phyloP scores from a whole-genome alignment of 2,797 vertebrate genomes.

The Silurus lanzhouensis region DNA sequence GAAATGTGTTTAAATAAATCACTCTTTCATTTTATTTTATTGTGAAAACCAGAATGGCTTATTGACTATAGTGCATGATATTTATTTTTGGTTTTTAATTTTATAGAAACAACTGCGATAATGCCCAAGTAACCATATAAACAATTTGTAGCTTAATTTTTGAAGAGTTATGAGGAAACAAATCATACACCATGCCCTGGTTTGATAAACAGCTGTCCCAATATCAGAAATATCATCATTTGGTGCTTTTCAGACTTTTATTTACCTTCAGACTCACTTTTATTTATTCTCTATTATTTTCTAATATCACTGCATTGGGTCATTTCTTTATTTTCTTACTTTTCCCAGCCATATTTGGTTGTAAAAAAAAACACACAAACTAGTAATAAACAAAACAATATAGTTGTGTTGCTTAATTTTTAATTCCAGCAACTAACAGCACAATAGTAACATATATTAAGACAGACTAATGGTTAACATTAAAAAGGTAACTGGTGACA shows the following conservation, averaged over 20 bases:
- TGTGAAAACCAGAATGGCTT: not conserved
- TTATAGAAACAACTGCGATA: no score
- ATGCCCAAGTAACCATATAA: not conserved
- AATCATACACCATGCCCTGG: not conserved
- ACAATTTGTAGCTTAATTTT: not conserved
- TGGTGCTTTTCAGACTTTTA: not conserved
- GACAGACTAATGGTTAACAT: no score
- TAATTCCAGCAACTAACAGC: not conserved
- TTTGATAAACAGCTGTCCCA: not conserved
- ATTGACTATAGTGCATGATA: not conserved
- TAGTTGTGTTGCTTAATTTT: not conserved
- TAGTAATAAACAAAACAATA: not conserved
- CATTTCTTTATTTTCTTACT: not conserved
- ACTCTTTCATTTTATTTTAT: not conserved
- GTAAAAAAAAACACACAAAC: not conserved
- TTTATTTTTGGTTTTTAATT: not conserved
- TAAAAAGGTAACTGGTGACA: not conserved
- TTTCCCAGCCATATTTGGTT: not conserved
- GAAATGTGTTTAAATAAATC: not conserved
- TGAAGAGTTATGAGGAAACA: not conserved
- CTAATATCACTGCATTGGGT: not conserved
- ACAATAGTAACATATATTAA: no score
- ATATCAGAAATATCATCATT: not conserved
- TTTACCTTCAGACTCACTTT: no score
- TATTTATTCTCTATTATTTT: not conserved